These are phyloP conservation scores for Macrotrachela quadricornifera DNA, from an alignment of 1,140 invertebrate species.

Conservation along the genomic window DNA sequence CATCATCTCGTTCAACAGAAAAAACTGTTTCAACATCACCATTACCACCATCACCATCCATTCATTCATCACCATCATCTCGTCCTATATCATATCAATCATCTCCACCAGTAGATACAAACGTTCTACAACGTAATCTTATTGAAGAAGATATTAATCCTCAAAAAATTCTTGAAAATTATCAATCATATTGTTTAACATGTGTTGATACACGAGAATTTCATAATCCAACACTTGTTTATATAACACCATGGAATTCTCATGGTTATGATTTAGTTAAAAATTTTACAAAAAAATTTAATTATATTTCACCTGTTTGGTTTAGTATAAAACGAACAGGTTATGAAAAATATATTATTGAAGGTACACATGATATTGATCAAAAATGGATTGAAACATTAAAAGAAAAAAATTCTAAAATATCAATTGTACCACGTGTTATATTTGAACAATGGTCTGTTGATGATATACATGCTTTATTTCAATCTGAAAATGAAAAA, in stretches of 20 bases:
- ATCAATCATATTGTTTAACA: no score
- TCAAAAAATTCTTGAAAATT: no score
- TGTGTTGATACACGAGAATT: background rate
- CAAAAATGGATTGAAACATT: slow-evolving; percentile 40
- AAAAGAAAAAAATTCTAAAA: slow-evolving; percentile 12
- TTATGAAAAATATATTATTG: slow-evolving; percentile 31
- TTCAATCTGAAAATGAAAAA: slow-evolving; percentile 14
- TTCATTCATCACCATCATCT: no score
- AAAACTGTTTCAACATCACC: no score
- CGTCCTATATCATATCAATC: no score
- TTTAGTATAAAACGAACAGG: slow-evolving; percentile 48
- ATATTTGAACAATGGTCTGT: slow-evolving; percentile 31
- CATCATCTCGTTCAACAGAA: no score
- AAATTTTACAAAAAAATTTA: slow-evolving; percentile 65
- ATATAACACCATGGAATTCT: slow-evolving; percentile 48
- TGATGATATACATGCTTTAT: slow-evolving; percentile 11
- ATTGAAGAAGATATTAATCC: no score
- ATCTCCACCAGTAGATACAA: no score
- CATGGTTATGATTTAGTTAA: slow-evolving; percentile 82
- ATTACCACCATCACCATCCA: no score
- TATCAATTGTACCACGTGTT: slow-evolving; percentile 31
- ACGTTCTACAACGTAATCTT: no score
- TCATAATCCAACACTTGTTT: background rate
- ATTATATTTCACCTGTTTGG: slow-evolving; percentile 78
- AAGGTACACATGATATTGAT: slow-evolving; percentile 41